These are phyloP conservation scores for Pelobates fuscus DNA, from an alignment of 2,113 vertebrate species.

Conservation along the genomic window DNA sequence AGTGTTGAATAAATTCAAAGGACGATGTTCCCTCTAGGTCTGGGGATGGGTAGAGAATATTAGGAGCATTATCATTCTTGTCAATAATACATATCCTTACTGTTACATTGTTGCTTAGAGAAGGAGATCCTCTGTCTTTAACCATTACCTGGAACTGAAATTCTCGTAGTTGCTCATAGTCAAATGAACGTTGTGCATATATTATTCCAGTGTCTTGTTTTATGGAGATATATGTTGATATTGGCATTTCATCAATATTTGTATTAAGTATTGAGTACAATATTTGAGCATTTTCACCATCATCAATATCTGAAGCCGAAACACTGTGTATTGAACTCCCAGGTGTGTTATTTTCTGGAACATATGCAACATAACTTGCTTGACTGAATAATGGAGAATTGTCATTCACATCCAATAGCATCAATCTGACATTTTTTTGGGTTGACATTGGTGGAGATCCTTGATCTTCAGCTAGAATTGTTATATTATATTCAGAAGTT, in stretches of 20 bases:
- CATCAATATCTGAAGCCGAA: slow-evolving; percentile 57
- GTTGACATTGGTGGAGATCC: slow-evolving; percentile 52
- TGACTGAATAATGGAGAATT: slow-evolving; percentile 13
- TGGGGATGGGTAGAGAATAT: slow-evolving; percentile 59
- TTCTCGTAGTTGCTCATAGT: slow-evolving; percentile 55
- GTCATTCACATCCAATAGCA: slow-evolving; percentile 15
- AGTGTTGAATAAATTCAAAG: slow-evolving; percentile 50
- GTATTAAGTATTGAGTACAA: slow-evolving; percentile 54
- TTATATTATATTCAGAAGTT: slow-evolving; percentile 51
- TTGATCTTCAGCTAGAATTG: slow-evolving; percentile 53
- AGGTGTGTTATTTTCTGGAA: slow-evolving; percentile 54
- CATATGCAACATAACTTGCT: background rate
- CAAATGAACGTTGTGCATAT: slow-evolving; percentile 56
- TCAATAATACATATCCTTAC: slow-evolving; percentile 59
- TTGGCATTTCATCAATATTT: slow-evolving; percentile 37
- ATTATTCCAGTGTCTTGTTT: slow-evolving; percentile 51
- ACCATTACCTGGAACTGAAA: slow-evolving; percentile 55
- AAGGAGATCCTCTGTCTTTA: slow-evolving; percentile 62
- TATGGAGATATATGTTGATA: slow-evolving; percentile 38
- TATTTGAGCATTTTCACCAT: slow-evolving; percentile 56
- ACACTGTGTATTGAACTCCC: slow-evolving; percentile 58
- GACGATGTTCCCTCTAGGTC: slow-evolving; percentile 40
- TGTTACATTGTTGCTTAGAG: slow-evolving; percentile 58
- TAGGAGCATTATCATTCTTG: slow-evolving; percentile 59
- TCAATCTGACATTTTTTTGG: background rate